phyloP scores from a whole-genome alignment of 35 echinoderm and acorn worm genomes.

The Ophiothrix spiculata region DNA sequence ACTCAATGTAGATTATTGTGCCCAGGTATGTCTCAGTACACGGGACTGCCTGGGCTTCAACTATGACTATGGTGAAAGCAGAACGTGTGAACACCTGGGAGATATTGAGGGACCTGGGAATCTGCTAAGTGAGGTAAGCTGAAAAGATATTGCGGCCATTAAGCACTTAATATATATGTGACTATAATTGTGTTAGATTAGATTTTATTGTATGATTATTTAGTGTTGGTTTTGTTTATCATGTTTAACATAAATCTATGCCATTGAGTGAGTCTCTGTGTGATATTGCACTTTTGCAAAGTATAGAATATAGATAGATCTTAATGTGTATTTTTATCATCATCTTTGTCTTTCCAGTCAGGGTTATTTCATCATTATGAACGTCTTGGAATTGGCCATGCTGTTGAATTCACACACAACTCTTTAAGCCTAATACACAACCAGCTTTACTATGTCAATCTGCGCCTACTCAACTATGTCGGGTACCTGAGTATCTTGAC shows the following conservation, averaged over 20 bases:
- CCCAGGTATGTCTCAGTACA: background rate
- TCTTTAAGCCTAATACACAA: conserved; percentile 31
- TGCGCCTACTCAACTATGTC: conserved; percentile 20
- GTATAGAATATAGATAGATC: too few relatives aligned
- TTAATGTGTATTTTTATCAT: too few relatives aligned
- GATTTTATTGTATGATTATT: too few relatives aligned
- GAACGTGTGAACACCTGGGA: background rate
- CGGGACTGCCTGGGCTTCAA: background rate
- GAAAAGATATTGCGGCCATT: too few relatives aligned
- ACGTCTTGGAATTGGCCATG: conserved; percentile 44
- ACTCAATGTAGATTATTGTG: background rate
- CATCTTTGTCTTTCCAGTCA: conserved; percentile 6
- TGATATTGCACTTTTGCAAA: too few relatives aligned
- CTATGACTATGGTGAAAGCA: background rate
- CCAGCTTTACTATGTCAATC: conserved; percentile 42
- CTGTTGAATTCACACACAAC: conserved; percentile 35
- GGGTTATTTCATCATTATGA: conserved; percentile 40
- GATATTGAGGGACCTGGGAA: background rate
- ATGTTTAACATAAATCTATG: too few relatives aligned
- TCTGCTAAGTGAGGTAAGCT: background rate
- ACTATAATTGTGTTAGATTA: too few relatives aligned
- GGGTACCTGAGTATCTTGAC: conserved; percentile 35
- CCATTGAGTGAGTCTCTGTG: too few relatives aligned
- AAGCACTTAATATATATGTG: too few relatives aligned
- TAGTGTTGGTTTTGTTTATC: too few relatives aligned